Percentiles rank a stretch among this genome's conserved stretches.
These are phyloP conservation scores for Enteromius treurensis DNA, from an alignment of 2,797 vertebrate species.

Conservation along the genomic window DNA sequence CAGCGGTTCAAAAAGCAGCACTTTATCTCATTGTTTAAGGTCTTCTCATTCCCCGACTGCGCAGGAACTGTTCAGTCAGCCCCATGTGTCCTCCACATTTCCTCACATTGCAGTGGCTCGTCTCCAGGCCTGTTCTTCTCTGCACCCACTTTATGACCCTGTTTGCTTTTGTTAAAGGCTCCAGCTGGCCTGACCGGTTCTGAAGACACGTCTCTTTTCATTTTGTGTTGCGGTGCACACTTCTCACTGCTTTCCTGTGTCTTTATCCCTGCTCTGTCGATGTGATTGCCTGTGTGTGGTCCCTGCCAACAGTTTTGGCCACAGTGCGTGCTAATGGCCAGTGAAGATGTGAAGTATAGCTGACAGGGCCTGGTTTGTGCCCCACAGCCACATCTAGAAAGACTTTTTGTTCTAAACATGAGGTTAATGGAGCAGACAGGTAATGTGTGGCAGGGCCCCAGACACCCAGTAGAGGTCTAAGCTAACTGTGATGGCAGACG, in stretches of 20 bases:
- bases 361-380: conserved; percentile 33
- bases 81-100: conserved; percentile 56
- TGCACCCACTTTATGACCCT: conserved; percentile 54
- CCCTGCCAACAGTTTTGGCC: conserved; percentile 11
- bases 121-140: conserved; percentile 40
- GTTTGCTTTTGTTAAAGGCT: conserved; percentile 60
- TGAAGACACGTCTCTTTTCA: conserved; percentile 37
- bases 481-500: not conserved
- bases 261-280: conserved; percentile 12
- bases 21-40: conserved; percentile 20
- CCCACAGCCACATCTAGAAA: conserved; percentile 26
- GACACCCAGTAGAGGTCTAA: conserved; percentile 9
- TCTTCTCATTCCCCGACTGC: not conserved
- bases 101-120: conserved; percentile 38
- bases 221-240: conserved; percentile 43
- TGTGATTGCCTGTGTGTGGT: conserved; percentile 47
- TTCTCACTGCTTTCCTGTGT: conserved; percentile 22
- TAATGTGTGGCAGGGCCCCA: not conserved
- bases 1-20: conserved; percentile 1
- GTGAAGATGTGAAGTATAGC: conserved; percentile 43
- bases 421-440: conserved; percentile 36
- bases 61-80: conserved; percentile 36
- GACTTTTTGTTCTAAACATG: conserved; percentile 44
- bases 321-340: conserved; percentile 26
- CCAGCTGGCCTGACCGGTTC: conserved; percentile 44